Base-by-base conservation (phyloP, 2,888 invertebrate genomes). In the Ecliptopera silaceata region DNA sequence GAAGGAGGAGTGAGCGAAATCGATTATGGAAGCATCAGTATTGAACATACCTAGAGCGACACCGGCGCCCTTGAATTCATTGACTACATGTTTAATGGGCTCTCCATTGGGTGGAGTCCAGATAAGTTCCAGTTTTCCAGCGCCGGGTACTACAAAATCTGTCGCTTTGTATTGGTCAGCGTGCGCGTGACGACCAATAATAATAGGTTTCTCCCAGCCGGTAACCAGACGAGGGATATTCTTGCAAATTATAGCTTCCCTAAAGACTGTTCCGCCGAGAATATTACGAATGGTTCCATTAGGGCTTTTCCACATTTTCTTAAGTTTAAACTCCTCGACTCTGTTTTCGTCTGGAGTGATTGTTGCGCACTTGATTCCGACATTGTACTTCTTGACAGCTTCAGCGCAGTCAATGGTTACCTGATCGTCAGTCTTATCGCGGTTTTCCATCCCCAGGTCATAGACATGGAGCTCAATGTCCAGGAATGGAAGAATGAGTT, bases 281-380 rank as follows among this genome's bases (percentile, higher is more conserved):
- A 97, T 96, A 75, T 97, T 97, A 83, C 97, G 94, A 65, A 97
- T 96, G 3, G 97, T 97, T 48, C 97, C 97, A 77, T 97, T 97
- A 0, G 97, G 97, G 46, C 96, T 96, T 81, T 96, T 97, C 97
- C 97, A 97, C 97, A 97, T 97, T 81, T 96, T 93, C 79, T 97
- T 96, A 66, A 97, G 82, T 1, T 96, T 96, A 78, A 97, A 96
- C 83, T 97, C 97, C 86, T 97, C 96, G 0, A 99, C 98, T 79
- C 99, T 93, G 32, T 97, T 96, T 84, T 99, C 99, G 84, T 99
- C 99, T 1, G 99, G 99, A 0, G 99, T 99, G 65, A 99, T 99
- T 2, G 99, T 97, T 18, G 99, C 99, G 90, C 99, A 99, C 86
- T 99, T 99, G 67, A 99, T 97, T 38, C 99, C 99, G 47, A 99